Base-by-base conservation (phyloP, 2,888 invertebrate species). In the Blastobasis adustella region DNA sequence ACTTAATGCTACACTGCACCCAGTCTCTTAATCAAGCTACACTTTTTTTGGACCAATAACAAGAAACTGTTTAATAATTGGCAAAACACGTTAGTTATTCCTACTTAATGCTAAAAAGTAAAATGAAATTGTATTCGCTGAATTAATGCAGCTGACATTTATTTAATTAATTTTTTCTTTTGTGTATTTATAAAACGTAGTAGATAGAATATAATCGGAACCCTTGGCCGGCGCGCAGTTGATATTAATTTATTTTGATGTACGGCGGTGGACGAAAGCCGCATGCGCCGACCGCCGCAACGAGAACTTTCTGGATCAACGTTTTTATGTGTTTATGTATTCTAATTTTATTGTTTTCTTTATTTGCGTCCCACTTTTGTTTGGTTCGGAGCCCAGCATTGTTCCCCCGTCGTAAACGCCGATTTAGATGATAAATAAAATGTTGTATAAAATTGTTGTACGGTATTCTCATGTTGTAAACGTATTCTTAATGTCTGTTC, bases 281-380 rank as follows among this genome's bases (percentile, higher is more conserved):
- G 82, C 83, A 79, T 78, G 83, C 80, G 79, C 70, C 60, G 62
- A 52, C 52, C 50, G 55, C 69, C 76, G 73, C 73, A 70, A 59
- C 69, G 68, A 70, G 75, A 77, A 75, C 73, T 73, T 73, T 81
- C 84, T 78, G 81, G 78, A 78, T 77, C 76, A 75, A 67, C 74
- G 79, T 81, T 86, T 79, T 85, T 86, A 86, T 86, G 85, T 85
- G 86, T 87, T 85, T 86, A 84, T 85, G 80, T 87, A 88, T 87
- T 88, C 87, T 85, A 87, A 87, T 88, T 88, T 87, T 87, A 88
- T 88, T 88, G 88, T 88, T 84, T 87, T 86, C 87, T 85, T 88
- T 87, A 86, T 88, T 88, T 82, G 87, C 87, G 88, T 83, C 80
- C 87, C 87, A 88, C 88, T 88, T 88, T 87, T 84, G 86, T 87